These are phyloP conservation scores for Malurus leucopterus DNA, from an alignment of 2,797 vertebrate genomes.

Conservation along the genomic window DNA sequence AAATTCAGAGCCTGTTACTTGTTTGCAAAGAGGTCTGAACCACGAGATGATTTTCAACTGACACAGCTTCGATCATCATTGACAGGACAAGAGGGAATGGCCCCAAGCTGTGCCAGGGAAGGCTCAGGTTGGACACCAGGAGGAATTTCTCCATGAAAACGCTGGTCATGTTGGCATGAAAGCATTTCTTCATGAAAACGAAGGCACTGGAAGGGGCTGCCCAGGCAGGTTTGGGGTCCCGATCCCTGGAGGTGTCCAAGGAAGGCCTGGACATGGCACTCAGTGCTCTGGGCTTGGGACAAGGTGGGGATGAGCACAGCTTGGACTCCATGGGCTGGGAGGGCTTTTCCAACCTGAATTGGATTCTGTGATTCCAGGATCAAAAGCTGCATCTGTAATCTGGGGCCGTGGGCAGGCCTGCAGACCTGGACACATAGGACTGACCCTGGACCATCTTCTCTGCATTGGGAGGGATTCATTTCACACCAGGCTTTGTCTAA, in stretches of 20 bases:
- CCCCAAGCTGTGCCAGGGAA: neutral
- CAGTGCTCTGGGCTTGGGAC: neutral
- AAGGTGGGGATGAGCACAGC: fast-evolving
- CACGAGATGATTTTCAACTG: neutral
- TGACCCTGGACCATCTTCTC: neutral
- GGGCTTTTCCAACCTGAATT: neutral
- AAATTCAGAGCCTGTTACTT: neutral
- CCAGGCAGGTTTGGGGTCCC: too few relatives aligned
- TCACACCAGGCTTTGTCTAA: neutral
- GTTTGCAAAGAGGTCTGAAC: neutral
- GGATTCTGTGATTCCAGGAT: neutral
- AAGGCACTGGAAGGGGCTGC: neutral
- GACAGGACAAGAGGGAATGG: neutral
- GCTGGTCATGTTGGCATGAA: too few relatives aligned
- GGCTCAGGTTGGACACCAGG: fast-evolving
- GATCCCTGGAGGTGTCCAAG: neutral
- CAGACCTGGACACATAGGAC: neutral
- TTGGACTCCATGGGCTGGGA: fast-evolving
- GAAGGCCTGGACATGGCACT: neutral
- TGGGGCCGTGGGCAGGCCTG: neutral
- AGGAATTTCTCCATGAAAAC: neutral
- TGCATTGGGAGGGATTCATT: neutral
- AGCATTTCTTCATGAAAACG: too few relatives aligned
- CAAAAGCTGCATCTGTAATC: neutral
- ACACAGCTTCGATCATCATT: neutral